Base-by-base conservation (phyloP, 2,113 vertebrate genomes). In the Scolopax mira region DNA sequence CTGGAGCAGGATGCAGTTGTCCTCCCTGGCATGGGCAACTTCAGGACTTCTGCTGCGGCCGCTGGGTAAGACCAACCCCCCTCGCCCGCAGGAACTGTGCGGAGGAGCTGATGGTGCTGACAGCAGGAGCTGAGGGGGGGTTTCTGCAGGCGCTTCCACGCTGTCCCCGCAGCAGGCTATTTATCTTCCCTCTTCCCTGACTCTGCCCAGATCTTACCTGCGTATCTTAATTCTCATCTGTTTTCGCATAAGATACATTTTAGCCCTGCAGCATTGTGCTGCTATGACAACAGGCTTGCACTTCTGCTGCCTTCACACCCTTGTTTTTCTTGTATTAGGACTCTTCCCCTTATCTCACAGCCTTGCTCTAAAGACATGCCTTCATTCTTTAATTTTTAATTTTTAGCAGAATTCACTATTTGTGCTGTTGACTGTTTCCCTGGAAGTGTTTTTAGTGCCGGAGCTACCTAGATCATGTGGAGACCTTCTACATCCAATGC, bases 241-340 rank as follows among this genome's bases (percentile, higher is more conserved):
- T 94, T 96, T 96, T 96, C 80, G 93, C 93, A 89, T 94, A 96
- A 97, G 96, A 96, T 93, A 95, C 93, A 82, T 97, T 95, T 96
- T 90, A 93, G 92, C 96, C 95, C 96, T 96, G 95, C 95, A 94
- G 92, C 96, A 96, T 95, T 97, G 94, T 97, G 96, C 96, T 97
- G 95, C 96, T 97, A 97, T 96, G 96, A 97, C 96, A 97, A 97
- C 96, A 96, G 86, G 92, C 93, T 96, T 96, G 93, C 92, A 95
- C 92, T 95, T 96, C 93, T 90, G 86, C 92, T 95, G 96, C 93
- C 87, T 96, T 97, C 96, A 95, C 96, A 95, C 90, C 89, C 92
- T 96, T 96, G 96, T 96, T 96, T 95, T 89, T 73, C 95, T 93
- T 94, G 70, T 75, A 93, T 90, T 92, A 95, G 94, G 90, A 94